Evolutionary conservation across 2,888 invertebrate species (phyloP).

Genomic region (Spilarctia lutea): DNA sequence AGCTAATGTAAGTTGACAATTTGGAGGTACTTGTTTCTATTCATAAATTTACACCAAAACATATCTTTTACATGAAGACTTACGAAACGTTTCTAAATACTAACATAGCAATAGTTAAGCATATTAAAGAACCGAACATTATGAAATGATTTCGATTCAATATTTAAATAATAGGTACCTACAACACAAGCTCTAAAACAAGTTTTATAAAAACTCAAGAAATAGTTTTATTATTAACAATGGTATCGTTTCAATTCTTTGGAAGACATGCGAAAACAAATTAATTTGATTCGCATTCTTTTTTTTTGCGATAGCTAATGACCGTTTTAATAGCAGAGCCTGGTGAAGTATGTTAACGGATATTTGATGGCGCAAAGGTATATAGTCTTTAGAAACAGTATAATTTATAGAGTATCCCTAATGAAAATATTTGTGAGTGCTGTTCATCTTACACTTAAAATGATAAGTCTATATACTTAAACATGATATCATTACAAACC

Average conservation of each 20-base stretch:
- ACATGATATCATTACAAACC: background rate
- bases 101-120: conserved; percentile 27
- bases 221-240: conserved; percentile 25
- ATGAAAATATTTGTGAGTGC: background rate
- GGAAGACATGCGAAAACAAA: conserved; percentile 20
- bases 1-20: conserved; percentile 19
- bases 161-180: conserved; percentile 6
- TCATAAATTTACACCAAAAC: conserved; percentile 35
- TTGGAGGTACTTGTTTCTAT: conserved; percentile 2
- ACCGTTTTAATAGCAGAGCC: background rate
- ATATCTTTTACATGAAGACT: conserved; percentile 12
- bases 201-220: conserved; percentile 26
- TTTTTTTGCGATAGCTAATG: conserved; percentile 1
- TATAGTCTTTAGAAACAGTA: background rate
- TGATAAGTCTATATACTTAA: background rate
- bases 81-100: conserved; percentile 20
- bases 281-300: conserved; percentile 14
- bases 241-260: conserved; percentile 18
- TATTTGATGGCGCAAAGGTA: background rate
- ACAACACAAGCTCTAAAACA: conserved; percentile 15
- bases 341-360: background rate
- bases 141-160: conserved; percentile 22
- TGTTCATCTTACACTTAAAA: background rate
- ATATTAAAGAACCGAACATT: conserved; percentile 17
- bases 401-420: background rate